Percentiles rank a stretch among this genome's conserved stretches.
These are phyloP conservation scores for Neoaliturus tenellus DNA, from an alignment of 2,888 invertebrate genomes.

Conservation along the genomic window DNA sequence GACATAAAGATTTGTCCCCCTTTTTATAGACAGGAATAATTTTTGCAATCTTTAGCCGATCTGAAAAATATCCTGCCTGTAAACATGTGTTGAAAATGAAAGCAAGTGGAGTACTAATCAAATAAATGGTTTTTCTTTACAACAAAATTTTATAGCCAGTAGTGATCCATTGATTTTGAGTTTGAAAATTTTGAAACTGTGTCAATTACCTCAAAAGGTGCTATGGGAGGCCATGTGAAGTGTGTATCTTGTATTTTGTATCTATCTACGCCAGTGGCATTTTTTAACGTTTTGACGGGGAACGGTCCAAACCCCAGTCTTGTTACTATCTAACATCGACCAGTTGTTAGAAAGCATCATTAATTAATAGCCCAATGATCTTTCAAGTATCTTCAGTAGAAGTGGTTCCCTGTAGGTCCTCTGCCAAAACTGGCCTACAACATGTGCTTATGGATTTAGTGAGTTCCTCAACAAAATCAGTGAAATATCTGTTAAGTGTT, in stretches of 20 bases:
- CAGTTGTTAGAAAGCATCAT: too few species aligned
- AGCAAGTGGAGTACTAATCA: not conserved
- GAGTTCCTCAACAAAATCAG: not conserved
- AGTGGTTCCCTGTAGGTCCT: not conserved
- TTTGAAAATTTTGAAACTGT: conserved; percentile 3
- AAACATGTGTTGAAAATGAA: not conserved
- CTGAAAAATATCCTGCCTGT: not conserved
- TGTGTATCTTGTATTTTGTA: not conserved
- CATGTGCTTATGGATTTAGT: not conserved
- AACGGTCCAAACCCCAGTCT: too few species aligned
- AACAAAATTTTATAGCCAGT: not conserved
- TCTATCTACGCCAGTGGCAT: too few species aligned
- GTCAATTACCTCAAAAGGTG: not conserved
- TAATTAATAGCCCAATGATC: too few species aligned
- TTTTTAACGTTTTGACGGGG: too few species aligned
- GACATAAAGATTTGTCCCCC: not conserved
- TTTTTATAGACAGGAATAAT: not conserved
- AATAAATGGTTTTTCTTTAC: not conserved
- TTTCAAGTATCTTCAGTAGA: too few species aligned
- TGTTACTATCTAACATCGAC: too few species aligned
- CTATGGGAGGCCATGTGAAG: not conserved
- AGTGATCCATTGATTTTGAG: not conserved
- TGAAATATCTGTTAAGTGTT: not conserved
- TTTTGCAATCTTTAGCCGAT: not conserved
- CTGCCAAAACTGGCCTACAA: not conserved